Evolutionary conservation across 2,888 invertebrate species (phyloP).

Genomic region (Teinopalpus imperialis): DNA sequence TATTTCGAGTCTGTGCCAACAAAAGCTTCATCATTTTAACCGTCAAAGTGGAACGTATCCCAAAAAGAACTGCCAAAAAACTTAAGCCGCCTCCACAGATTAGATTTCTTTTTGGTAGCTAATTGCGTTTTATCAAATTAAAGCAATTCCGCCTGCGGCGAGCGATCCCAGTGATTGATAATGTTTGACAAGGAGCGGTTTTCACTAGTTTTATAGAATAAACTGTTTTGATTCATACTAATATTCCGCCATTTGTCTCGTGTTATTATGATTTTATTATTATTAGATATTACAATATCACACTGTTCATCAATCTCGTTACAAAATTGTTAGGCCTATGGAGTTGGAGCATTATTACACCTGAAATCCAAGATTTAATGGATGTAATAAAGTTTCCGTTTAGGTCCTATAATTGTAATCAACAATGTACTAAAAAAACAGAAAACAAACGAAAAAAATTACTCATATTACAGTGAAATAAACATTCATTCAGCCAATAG

Average conservation of each 20-base stretch:
- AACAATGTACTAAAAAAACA: too few relatives aligned
- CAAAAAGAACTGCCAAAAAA: slow-evolving; percentile 68
- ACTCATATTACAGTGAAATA: too few relatives aligned
- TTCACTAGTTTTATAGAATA: slow-evolving; percentile 76
- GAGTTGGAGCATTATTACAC: too few relatives aligned
- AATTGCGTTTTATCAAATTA: slow-evolving; percentile 82
- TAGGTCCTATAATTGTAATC: too few relatives aligned
- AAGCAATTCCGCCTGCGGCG: slow-evolving; percentile 65
- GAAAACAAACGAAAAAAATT: too few relatives aligned
- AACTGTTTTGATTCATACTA: slow-evolving; percentile 77
- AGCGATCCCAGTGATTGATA: slow-evolving; percentile 69
- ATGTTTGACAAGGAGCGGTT: slow-evolving; percentile 66
- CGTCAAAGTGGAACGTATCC: slow-evolving; percentile 54
- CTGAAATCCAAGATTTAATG: too few relatives aligned
- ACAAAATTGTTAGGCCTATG: too few relatives aligned
- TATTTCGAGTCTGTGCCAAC: slow-evolving; percentile 33
- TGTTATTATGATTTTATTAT: too few relatives aligned
- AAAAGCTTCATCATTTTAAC: slow-evolving; percentile 44
- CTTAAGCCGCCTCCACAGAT: slow-evolving; percentile 66
- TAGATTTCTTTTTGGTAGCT: slow-evolving; percentile 81
- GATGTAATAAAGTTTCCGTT: too few relatives aligned
- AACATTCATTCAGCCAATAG: too few relatives aligned
- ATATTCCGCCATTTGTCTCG: slow-evolving; percentile 65
- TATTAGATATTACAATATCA: too few relatives aligned
- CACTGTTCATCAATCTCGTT: too few relatives aligned